A percentile compares a stretch with the other conserved stretches of the same genome.
phyloP scores from a whole-genome alignment of 1,140 invertebrate species.

The Aphaenogaster floridana region DNA sequence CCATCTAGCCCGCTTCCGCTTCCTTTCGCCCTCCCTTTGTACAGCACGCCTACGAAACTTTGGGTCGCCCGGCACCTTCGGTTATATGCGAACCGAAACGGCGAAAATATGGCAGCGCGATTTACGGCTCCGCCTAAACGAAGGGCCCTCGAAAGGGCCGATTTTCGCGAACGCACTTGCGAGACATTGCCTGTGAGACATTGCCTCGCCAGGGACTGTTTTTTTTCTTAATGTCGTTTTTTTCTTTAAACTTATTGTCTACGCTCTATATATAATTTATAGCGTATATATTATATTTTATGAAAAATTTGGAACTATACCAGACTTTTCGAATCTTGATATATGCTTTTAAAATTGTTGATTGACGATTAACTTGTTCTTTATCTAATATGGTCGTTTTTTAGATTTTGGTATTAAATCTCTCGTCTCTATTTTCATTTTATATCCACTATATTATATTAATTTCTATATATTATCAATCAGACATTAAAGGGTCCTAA shows the following conservation, averaged over 20 bases:
- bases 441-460: background rate
- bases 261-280: background rate
- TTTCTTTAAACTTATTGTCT: background rate
- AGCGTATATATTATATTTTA: background rate
- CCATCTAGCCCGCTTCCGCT: slow-evolving; percentile 33
- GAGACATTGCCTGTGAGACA: background rate
- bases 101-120: slow-evolving; percentile 66
- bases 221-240: too few species aligned
- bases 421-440: background rate
- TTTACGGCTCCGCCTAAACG: slow-evolving; percentile 60
- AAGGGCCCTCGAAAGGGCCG: background rate
- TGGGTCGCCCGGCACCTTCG: slow-evolving; percentile 68
- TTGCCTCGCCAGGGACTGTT: background rate
- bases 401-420: background rate
- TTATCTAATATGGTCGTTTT: background rate
- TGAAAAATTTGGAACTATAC: background rate
- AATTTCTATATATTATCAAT: background rate
- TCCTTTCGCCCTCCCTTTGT: slow-evolving; percentile 63
- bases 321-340: background rate
- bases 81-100: slow-evolving; percentile 58
- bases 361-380: background rate
- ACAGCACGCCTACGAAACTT: slow-evolving; percentile 79
- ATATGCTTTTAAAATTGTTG: background rate
- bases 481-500: background rate
- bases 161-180: slow-evolving; percentile 27